Percentiles rank a stretch among this genome's conserved stretches.
phyloP scores from a whole-genome alignment of 2,888 invertebrate genomes.

The Drosophila cyrtoloma region DNA sequence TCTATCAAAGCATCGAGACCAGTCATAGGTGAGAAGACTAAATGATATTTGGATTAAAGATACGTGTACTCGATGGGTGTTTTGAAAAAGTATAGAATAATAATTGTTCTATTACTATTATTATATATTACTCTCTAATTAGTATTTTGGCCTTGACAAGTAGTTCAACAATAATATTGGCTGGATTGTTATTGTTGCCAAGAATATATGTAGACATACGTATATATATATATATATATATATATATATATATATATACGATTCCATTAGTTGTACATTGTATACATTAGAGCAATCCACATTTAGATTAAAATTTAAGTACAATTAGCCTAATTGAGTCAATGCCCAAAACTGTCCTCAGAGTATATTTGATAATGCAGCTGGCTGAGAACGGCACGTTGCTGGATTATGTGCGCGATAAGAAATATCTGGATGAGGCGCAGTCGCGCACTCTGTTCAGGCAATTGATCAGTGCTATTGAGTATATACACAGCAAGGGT shows the following conservation, averaged over 20 bases:
- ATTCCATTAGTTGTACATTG: too few species aligned
- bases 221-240: too few species aligned
- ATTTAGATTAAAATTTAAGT: too few species aligned
- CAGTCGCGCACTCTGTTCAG: constrained; percentile 90
- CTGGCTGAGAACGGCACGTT: constrained; percentile 93
- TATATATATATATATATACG: too few species aligned
- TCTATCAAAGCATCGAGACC: constrained; percentile 93
- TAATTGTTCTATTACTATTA: too few species aligned
- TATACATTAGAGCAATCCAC: too few species aligned
- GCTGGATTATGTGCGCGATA: constrained; percentile 90
- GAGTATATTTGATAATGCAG: constrained; percentile 94
- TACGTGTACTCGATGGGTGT: too few species aligned
- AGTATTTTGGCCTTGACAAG: too few species aligned
- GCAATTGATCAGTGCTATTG: constrained; percentile 90
- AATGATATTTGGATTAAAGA: background rate
- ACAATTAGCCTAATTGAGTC: background rate
- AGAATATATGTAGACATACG: too few species aligned
- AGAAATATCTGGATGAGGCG: constrained; percentile 89
- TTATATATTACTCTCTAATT: too few species aligned
- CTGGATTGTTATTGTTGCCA: too few species aligned
- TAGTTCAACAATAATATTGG: too few species aligned
- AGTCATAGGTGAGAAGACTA: constrained; percentile 88
- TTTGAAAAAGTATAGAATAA: background rate
- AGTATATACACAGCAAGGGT: constrained; percentile 92
- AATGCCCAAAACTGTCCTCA: constrained; percentile 72